These are phyloP conservation scores for Sardinella longiceps DNA, from an alignment of 2,797 vertebrate species.

Conservation along the genomic window DNA sequence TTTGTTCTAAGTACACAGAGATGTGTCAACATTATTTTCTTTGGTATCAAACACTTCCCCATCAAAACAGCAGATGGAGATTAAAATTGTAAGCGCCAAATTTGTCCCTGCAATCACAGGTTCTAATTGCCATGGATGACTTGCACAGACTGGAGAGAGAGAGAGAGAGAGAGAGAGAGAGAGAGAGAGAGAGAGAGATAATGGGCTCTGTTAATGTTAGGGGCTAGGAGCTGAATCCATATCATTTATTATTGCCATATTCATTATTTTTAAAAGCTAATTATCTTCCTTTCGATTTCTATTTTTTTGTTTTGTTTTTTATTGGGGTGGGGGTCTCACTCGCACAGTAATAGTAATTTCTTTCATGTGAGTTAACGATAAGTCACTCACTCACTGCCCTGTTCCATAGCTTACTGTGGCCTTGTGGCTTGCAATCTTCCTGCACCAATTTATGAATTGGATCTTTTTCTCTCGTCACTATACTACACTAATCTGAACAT, in stretches of 20 bases:
- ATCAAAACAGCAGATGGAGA: constrained; percentile 21
- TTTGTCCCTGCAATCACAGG: neutral
- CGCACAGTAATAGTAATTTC: too few relatives aligned
- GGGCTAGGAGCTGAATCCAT: neutral
- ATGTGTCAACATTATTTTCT: constrained; percentile 14
- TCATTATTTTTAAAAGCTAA: too few relatives aligned
- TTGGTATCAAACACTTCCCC: constrained; percentile 15
- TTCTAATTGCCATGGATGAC: constrained; percentile 16
- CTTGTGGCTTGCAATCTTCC: too few relatives aligned
- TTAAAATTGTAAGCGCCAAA: constrained; percentile 2
- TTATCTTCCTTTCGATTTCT: too few relatives aligned
- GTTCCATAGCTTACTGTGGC: too few relatives aligned
- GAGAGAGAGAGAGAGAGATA: neutral
- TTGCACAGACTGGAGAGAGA: neutral
- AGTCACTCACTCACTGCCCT: too few relatives aligned
- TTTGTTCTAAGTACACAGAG: constrained; percentile 5
- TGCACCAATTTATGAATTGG: too few relatives aligned
- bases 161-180: neutral
- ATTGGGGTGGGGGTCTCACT: too few relatives aligned
- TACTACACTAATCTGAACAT: neutral
- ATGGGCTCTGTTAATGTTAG: neutral
- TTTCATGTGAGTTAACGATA: too few relatives aligned
- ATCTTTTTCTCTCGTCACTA: neutral
- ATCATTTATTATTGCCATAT: too few relatives aligned
- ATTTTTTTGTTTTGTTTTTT: too few relatives aligned